Evolutionary conservation across 2,888 invertebrate species (phyloP).

Genomic region (Platycheirus albimanus): DNA sequence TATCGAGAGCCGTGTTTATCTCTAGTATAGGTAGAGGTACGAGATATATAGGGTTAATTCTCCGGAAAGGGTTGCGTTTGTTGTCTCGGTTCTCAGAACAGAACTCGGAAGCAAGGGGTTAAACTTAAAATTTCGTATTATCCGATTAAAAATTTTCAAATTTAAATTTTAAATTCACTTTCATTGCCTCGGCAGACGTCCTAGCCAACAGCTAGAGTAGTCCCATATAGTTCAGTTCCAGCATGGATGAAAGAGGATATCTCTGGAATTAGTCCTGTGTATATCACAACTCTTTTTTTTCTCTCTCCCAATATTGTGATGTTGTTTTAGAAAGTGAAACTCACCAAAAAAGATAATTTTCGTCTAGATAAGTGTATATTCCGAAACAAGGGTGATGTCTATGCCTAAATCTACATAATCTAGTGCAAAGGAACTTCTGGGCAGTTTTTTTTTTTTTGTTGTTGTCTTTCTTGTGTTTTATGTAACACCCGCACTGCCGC

Average conservation of each 20-base stretch:
- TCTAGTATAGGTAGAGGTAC: too few relatives aligned
- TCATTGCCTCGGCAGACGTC: slow-evolving; percentile 57
- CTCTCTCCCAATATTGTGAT: neutral
- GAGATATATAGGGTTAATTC: slow-evolving; percentile 61
- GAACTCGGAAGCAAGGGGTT: slow-evolving; percentile 51
- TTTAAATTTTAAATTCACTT: slow-evolving; percentile 68
- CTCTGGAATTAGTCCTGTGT: neutral
- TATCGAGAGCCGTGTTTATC: slow-evolving; percentile 51
- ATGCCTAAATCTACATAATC: slow-evolving; percentile 42
- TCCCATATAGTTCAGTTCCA: too few relatives aligned
- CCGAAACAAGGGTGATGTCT: slow-evolving; percentile 7
- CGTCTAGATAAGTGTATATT: neutral
- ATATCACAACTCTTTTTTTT: too few relatives aligned
- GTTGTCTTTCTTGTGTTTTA: neutral
- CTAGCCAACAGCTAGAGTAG: neutral
- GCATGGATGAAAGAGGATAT: neutral
- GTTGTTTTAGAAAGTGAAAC: slow-evolving; percentile 45
- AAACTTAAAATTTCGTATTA: slow-evolving; percentile 55
- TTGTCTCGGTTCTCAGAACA: too few relatives aligned
- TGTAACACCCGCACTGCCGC: neutral
- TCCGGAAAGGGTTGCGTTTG: slow-evolving; percentile 33
- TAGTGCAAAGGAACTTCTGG: slow-evolving; percentile 39
- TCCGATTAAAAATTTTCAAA: slow-evolving; percentile 69
- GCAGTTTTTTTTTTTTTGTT: slow-evolving; percentile 19
- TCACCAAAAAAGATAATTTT: slow-evolving; percentile 47